Evolutionary conservation across 2,113 vertebrate genomes (phyloP).

Genomic region (Marmota monax): DNA sequence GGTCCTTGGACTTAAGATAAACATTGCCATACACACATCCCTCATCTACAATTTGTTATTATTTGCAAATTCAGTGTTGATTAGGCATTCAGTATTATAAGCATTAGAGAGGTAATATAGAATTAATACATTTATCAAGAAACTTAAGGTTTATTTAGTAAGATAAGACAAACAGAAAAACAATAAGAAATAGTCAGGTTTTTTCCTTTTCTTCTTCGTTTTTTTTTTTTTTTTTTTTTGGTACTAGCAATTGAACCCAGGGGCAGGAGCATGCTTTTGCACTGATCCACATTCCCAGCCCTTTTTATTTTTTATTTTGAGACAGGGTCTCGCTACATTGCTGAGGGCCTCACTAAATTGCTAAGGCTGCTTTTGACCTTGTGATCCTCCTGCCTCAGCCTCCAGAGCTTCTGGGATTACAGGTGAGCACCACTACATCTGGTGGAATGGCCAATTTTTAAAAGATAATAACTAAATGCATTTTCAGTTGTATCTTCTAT

Average conservation of each 20-base stretch:
- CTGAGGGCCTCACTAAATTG: no score
- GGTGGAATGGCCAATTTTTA: neutral
- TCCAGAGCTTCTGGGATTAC: no score
- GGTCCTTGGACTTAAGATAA: neutral
- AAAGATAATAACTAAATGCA: neutral
- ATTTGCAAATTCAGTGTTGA: conserved; percentile 31
- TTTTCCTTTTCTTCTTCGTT: neutral
- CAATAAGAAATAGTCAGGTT: neutral
- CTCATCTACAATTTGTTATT: conserved; percentile 17
- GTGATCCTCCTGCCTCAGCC: no score
- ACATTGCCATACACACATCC: neutral
- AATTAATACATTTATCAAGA: neutral
- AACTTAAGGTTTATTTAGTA: conserved; percentile 15
- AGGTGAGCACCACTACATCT: no score
- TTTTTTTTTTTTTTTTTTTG: neutral
- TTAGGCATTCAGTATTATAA: neutral
- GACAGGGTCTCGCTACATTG: no score
- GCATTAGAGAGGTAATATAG: neutral
- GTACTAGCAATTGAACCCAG: no score
- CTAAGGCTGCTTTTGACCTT: no score
- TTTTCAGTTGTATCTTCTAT: neutral
- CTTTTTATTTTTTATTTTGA: no score
- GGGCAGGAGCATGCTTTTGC: no score
- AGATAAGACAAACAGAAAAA: neutral
- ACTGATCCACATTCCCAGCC: no score